Base-by-base conservation (phyloP, 2,797 vertebrate species). In the Urosaurus nigricauda region DNA sequence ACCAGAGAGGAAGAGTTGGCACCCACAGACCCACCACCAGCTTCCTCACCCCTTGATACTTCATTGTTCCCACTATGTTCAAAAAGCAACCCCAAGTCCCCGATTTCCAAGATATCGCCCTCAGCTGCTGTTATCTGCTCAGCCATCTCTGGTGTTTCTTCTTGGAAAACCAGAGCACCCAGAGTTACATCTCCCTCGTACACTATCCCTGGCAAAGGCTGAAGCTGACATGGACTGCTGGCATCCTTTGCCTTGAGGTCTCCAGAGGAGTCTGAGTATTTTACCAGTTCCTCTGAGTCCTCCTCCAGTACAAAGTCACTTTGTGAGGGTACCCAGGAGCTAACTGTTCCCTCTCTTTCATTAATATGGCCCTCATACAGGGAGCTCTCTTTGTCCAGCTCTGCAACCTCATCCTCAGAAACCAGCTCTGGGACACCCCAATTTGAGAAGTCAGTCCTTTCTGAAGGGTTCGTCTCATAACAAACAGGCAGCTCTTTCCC, bases 361-460 rank as follows among this genome's bases (percentile, higher is more conserved):
- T 2, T 81, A 89, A 65, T 37, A 24, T 82, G 92, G 71, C 88
- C 92, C 86, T 91, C 91, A 43, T 63, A 70, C 80, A 94, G 77
- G n/a, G 43, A 8, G 1, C 74, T 88, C 81, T 93, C 93, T 87
- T 91, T 88, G 32, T 90, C 88, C 83, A 93, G 89, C 79, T 90
- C 92, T 43, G 89, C 0, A 51, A 70, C 58, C 92, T 95, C 81
- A 2, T 92, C 93, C 90, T 92, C n/a, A 53, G 93, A 95, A 82
- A 89, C 86, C 89, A 95, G 79, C 60, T 93, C 94, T 86, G 92
- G 93, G 92, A 86, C 68, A 56, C 60, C 91, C 91, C 92, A 94
- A 79, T 0, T 86, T 14, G 92, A 0, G 0, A 93, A 47, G 56
- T 94, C 92, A 5, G 94, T 91, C 82, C 86, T 93, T 87, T 87